Evolutionary conservation across 2,888 invertebrate genomes (phyloP), one percentile per base, ranked within the genome.

Genomic region (Hirtodrosophila cameraria): DNA sequence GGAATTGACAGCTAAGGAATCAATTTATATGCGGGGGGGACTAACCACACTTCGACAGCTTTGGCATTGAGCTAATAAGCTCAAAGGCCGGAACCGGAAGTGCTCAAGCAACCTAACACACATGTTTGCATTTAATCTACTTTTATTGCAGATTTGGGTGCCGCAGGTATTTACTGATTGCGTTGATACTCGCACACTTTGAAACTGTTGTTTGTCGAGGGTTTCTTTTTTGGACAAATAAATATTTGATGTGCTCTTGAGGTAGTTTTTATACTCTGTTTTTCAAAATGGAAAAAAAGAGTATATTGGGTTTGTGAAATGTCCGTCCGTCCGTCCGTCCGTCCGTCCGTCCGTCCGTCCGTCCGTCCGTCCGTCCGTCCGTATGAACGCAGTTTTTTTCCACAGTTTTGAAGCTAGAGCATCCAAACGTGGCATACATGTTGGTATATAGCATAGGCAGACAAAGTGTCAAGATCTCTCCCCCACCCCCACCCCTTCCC

Each of bases 71-170:
- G 43, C 45, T 25, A 27, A 38, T 45, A 53, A 53, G 50, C 52
- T 55, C 25, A 30, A 45, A 36, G 39, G 23, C 23, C 23, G 23
- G 23, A 23, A 23, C 31, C 20, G 43, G 35, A 46, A 28, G 39
- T 27, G 41, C 25, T 38, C 36, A 58, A 54, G 41, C 46, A 54
- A 60, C 49, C 73, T 57, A n/a, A n/a, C 74, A 69, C 67, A 66
- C 75, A 82, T 82, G 65, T 72, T 82, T 85, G 63, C 69, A 62
- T 78, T 82, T 85, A 78, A 85, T 85, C 79, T 83, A 82, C 79
- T 78, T 81, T 79, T 79, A 81, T 75, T 70, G 63, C 75, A 64
- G 81, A 59, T 57, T 55, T 43, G 28, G 50, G 52, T 48, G 60
- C 68, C 62, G 66, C 74, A 62, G 74, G 66, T 83, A 83, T 77